Conservation (phyloP, 1,140 invertebrate species). For the Drosophila arizonae region DNA sequence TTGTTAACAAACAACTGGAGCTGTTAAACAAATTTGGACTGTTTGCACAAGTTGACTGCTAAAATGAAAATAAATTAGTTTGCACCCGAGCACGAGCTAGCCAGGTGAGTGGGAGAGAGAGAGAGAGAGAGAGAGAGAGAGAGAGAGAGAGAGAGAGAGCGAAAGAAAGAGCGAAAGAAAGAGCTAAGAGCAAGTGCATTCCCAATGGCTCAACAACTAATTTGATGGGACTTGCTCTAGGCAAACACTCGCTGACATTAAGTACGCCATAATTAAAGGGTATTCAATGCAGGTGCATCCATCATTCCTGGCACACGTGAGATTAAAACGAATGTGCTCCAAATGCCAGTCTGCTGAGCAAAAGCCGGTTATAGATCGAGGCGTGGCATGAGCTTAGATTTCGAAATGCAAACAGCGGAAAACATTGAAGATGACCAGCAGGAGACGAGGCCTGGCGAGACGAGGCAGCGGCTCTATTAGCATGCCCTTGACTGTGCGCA, state of each 20-base stretch:
- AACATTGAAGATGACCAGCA: slow-evolving; percentile 60
- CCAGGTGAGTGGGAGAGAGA: not conserved
- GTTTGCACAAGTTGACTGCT: slow-evolving; percentile 62
- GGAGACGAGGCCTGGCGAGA: not conserved
- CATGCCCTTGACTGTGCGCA: slow-evolving; percentile 68
- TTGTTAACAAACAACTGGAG: slow-evolving; percentile 23
- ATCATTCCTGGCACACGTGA: slow-evolving; percentile 59
- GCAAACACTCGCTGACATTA: slow-evolving; percentile 65
- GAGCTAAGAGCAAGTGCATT: too few species aligned
- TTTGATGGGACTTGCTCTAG: not conserved
- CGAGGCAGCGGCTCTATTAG: slow-evolving; percentile 18
- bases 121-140: too few species aligned
- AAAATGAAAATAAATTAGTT: slow-evolving; percentile 54
- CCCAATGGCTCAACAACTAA: too few species aligned
- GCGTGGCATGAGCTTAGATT: slow-evolving; percentile 59
- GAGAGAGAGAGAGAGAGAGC: not conserved
- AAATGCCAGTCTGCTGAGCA: slow-evolving; percentile 50
- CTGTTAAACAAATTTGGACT: slow-evolving; percentile 61
- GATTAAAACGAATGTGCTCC: slow-evolving; percentile 81
- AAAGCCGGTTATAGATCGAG: slow-evolving; percentile 48
- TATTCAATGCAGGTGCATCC: slow-evolving; percentile 47
- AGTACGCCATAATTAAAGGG: slow-evolving; percentile 72
- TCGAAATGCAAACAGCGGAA: slow-evolving; percentile 78
- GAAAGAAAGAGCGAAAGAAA: too few species aligned
- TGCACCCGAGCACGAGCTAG: slow-evolving; percentile 42